Evolutionary conservation across 2,113 vertebrate genomes (phyloP), one percentile per base, ranked within the genome.

Genomic region (Meleagris gallopavo): DNA sequence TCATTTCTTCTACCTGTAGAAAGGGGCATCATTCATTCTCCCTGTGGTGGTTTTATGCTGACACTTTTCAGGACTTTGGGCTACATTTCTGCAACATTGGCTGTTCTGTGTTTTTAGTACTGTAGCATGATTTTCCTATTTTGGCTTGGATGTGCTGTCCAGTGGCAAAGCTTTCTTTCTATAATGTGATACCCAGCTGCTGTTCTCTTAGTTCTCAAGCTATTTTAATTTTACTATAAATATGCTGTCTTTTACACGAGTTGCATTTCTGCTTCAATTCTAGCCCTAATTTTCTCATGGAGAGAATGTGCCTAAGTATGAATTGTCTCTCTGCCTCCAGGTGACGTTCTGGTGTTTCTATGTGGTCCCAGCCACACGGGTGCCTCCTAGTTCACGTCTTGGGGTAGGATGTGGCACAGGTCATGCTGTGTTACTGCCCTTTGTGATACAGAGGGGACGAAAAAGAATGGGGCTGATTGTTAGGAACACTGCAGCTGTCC

Each of bases 311-410:
- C 27, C 27, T 8, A 3, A 25, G 11, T 9, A 43, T 0, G 0
- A 3, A 2, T 89, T 18, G 30, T 38, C 27, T 5, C 27, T 34
- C 9, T 69, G 13, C 7, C 17, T 41, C 18, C 21, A 32, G 8
- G 10, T 12, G 4, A 21, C 9, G 10, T 45, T 40, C 29, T 55
- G 0, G 0, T 30, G 43, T 19, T 36, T 36, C 46, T 34, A 9
- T 22, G 25, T 52, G 24, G 29, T 71, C 32, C 38, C 29, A 45
- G 38, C 21, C 0, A 0, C 1, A 6, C 19, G 8, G 8, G 3
- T 19, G 15, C 27, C 67, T 30, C 21, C 57, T 52, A 24, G 17
- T 43, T 69, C 18, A 34, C 24, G 4, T 66, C 41, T 76, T 19
- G 54, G 6, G 27, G 75, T 20, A 60, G 32, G 13, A 4, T 45